Evolutionary conservation across 1,140 invertebrate genomes (phyloP).

Genomic region (Conopomorpha cramerella): DNA sequence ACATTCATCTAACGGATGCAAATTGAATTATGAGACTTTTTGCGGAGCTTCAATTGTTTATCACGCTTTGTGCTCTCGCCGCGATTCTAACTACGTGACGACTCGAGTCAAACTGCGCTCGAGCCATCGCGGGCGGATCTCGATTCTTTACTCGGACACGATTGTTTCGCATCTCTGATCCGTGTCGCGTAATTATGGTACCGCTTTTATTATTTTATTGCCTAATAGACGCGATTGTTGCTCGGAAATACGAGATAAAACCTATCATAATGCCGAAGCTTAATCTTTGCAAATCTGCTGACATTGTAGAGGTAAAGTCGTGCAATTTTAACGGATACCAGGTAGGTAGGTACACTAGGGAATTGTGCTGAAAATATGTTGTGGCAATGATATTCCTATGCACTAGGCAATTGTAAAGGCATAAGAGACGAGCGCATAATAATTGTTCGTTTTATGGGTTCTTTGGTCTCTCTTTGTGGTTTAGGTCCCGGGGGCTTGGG

Average conservation of each 20-base stretch:
- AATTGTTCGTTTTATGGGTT: conserved; percentile 39
- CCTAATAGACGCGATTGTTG: background rate
- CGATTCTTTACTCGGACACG: conserved; percentile 12
- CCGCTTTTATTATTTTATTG: conserved; percentile 6
- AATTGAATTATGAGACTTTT: conserved; percentile 59
- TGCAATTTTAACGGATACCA: too few species aligned
- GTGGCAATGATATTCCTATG: conserved; percentile 16
- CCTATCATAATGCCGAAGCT: too few species aligned
- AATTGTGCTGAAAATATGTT: conserved; percentile 20
- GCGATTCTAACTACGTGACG: conserved; percentile 45
- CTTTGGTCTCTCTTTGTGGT: conserved; percentile 32
- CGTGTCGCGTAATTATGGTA: conserved; percentile 43
- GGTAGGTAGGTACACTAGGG: conserved; percentile 9
- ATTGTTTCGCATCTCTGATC: conserved; percentile 7
- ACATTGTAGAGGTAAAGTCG: too few species aligned
- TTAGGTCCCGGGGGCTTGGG: conserved; percentile 23
- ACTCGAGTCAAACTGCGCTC: conserved; percentile 41
- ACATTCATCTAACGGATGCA: conserved; percentile 49
- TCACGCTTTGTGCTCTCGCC: conserved; percentile 49
- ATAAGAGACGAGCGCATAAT: conserved; percentile 24
- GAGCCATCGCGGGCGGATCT: conserved; percentile 33
- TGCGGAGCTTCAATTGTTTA: conserved; percentile 45
- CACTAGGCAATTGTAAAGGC: conserved; percentile 23
- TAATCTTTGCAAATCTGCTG: too few species aligned
- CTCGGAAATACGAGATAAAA: background rate